Percentiles rank a stretch among this genome's conserved stretches.
Conservation (phyloP, 35 echinoderm and acorn worm genomes). For the Nesometra sesokonis region DNA sequence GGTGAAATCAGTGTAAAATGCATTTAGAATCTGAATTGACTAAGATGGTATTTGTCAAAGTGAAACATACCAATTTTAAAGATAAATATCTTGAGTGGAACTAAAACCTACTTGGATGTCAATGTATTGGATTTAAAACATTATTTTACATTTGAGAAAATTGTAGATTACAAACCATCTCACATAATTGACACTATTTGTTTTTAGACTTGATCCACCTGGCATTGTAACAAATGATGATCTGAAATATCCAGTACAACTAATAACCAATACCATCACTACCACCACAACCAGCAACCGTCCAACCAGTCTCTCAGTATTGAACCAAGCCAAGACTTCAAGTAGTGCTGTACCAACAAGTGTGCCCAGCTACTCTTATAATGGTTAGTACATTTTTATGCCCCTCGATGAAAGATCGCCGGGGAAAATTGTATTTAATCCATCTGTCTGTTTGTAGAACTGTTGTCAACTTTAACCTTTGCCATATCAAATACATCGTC, state of each 20-base stretch:
- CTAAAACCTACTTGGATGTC: too few species aligned
- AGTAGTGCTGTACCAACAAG: background rate
- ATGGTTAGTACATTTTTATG: background rate
- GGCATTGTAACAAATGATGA: background rate
- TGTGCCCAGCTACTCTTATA: background rate
- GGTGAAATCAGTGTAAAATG: too few species aligned
- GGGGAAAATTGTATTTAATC: too few species aligned
- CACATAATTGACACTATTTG: constrained; percentile 5
- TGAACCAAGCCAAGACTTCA: background rate
- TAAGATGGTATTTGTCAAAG: too few species aligned
- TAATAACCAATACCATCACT: background rate
- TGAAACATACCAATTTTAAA: too few species aligned
- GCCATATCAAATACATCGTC: too few species aligned
- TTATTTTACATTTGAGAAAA: background rate
- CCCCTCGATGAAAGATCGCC: too few species aligned
- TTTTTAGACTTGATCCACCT: background rate
- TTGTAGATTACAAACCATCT: background rate
- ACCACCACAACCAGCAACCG: background rate
- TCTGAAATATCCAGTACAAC: background rate
- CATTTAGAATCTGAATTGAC: too few species aligned
- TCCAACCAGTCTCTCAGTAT: background rate
- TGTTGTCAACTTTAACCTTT: too few species aligned
- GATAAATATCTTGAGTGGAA: too few species aligned
- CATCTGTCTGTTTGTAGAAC: too few species aligned
- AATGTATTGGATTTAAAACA: too few species aligned